Conservation (phyloP, 2,888 invertebrate species). For the Cephus pulcher region DNA sequence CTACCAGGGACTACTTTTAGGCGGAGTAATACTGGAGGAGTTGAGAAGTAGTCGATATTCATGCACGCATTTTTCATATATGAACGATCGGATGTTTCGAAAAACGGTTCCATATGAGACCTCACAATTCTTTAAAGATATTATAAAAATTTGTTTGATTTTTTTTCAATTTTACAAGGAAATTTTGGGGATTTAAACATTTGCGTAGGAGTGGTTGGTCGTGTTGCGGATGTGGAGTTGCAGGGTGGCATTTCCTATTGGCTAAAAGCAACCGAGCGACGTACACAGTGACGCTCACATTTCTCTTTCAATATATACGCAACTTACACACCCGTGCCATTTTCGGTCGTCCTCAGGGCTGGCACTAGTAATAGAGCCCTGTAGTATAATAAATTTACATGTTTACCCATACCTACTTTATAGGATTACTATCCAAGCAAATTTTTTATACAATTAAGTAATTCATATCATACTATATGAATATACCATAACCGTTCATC, state of each 20-base stretch:
- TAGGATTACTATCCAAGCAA: background rate
- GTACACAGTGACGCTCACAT: constrained; percentile 34
- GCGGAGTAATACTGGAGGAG: constrained; percentile 47
- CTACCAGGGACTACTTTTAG: constrained; percentile 47
- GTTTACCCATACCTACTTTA: background rate
- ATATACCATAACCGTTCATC: background rate
- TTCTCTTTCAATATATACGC: constrained; percentile 36
- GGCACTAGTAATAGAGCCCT: constrained; percentile 22
- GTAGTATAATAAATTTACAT: background rate
- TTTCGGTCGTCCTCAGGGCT: constrained; percentile 44
- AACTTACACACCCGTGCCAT: constrained; percentile 33
- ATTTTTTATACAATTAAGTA: background rate
- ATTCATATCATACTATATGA: background rate
- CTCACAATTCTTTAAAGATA: background rate
- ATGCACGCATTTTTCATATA: background rate
- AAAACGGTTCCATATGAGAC: background rate
- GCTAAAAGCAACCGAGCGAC: constrained; percentile 39
- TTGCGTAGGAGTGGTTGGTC: constrained; percentile 46
- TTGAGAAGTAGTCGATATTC: constrained; percentile 3
- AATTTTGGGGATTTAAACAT: constrained; percentile 11
- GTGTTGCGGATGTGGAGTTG: constrained; percentile 38
- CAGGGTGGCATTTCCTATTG: constrained; percentile 42
- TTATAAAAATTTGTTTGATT: background rate
- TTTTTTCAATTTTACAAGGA: background rate
- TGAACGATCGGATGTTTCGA: background rate